Conservation (phyloP, 2,113 vertebrate genomes). For the Trinectes maculatus region DNA sequence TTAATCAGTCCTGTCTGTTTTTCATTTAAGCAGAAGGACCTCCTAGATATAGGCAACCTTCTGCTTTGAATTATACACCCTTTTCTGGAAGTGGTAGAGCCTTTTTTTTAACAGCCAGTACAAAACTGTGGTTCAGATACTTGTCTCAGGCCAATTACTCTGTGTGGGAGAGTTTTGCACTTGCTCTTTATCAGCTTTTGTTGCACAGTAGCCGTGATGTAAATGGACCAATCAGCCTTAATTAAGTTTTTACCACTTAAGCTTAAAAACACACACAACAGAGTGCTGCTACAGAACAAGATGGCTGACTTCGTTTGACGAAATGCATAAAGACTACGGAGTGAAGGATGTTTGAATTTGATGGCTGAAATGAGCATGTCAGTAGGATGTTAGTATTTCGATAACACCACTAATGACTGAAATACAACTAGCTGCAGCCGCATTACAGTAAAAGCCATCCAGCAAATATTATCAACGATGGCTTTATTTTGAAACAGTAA, state of each 20-base stretch:
- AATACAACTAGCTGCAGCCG: slow-evolving; percentile 17
- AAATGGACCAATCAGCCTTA: slow-evolving; percentile 28
- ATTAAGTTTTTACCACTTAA: slow-evolving; percentile 42
- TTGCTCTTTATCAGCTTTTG: slow-evolving; percentile 36
- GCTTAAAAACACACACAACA: slow-evolving; percentile 25
- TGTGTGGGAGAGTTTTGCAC: slow-evolving; percentile 16
- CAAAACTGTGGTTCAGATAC: slow-evolving; percentile 1
- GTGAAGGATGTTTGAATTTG: slow-evolving; percentile 16
- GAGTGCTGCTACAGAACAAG: slow-evolving; percentile 15
- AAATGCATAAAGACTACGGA: slow-evolving; percentile 8
- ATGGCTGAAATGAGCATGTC: slow-evolving; percentile 18
- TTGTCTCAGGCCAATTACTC: slow-evolving; percentile 22
- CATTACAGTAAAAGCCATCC: slow-evolving; percentile 5
- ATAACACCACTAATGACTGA: slow-evolving; percentile 26
- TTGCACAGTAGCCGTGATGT: slow-evolving; percentile 20
- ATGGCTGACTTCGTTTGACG: slow-evolving; percentile 1
- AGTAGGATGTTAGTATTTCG: slow-evolving; percentile 11
- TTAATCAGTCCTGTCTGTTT: slow-evolving; percentile 66
- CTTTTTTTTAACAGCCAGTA: slow-evolving; percentile 20
- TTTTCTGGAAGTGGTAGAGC: slow-evolving; percentile 19
- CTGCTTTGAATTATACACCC: slow-evolving; percentile 55
- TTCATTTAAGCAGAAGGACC: slow-evolving; percentile 56
- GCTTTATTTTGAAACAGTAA: slow-evolving; percentile 13
- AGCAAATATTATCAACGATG: slow-evolving; percentile 13
- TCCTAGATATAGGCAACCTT: slow-evolving; percentile 20